Evolutionary conservation across 2,797 vertebrate species (phyloP), one percentile per base, ranked within the genome.

Genomic region (Erithacus rubecula): DNA sequence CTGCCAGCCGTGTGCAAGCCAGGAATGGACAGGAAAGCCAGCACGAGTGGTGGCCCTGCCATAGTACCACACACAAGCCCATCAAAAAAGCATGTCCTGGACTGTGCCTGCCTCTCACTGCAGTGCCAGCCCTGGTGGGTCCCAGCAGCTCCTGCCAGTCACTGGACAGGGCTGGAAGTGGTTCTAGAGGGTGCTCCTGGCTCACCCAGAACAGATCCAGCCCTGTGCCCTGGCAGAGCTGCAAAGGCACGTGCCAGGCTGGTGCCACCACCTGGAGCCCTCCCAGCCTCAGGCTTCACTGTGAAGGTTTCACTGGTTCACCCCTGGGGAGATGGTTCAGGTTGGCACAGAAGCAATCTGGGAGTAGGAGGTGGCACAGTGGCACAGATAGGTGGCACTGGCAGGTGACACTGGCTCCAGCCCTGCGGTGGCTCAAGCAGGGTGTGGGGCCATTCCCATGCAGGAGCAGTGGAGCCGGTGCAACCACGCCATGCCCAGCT

Each of bases 81-180:
- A n/a, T 10, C 12, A 11, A 24, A 32, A n/a, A 21, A 7, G 0
- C 34, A 3, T 3, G 3, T 10, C 34, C 68, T 3, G 5, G 13
- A 15, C 34, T 2, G 6, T 83, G 43, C 32, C 58, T 1, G 0
- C 11, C 36, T 71, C 39, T 74, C 9, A 18, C 53, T 30, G 74
- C 69, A 74, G 53, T 29, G 22, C 32, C 87, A 83, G n/a, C 26
- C 15, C 12, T 36, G 30, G n/a, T 13, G 37, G 4, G 18, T 75
- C 15, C 62, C 29, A 37, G 47, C 32, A 41, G 65, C 29, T 69
- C 36, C 18, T 12, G 26, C 10, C 29, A 10, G 19, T 22, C 5
- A 2, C 47, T 10, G 46, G 56, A 36, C 0, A 3, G 19, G n/a
- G 24, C 23, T 1, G 53, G 58, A n/a, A 77, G 26, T 0, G 0